These are phyloP conservation scores for Ibycter americanus DNA, from an alignment of 2,797 vertebrate species.

Conservation along the genomic window DNA sequence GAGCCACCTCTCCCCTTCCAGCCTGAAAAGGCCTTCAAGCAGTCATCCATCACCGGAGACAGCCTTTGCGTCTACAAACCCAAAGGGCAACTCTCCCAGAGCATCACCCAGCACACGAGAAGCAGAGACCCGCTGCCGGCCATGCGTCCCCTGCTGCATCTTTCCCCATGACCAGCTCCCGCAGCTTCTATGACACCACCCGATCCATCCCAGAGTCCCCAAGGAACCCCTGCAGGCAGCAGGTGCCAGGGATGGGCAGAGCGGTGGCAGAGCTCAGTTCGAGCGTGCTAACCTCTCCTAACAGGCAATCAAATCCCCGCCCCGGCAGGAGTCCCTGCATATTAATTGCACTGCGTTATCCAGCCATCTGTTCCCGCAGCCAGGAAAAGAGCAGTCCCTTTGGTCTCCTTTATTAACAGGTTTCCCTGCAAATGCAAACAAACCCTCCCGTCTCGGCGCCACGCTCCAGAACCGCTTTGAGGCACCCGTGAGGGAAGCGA, in stretches of 20 bases:
- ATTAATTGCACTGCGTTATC: background rate
- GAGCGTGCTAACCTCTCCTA: background rate
- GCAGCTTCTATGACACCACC: background rate
- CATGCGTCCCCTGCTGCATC: fast-evolving
- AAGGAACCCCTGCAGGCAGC: background rate
- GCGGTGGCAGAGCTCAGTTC: background rate
- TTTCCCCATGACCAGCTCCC: background rate
- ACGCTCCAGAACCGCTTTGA: background rate
- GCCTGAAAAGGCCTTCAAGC: background rate
- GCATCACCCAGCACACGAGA: fast-evolving
- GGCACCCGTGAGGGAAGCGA: background rate
- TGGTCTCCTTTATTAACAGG: slow-evolving; percentile 45
- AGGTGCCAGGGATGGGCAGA: background rate
- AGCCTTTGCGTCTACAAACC: background rate
- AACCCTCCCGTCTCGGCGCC: background rate
- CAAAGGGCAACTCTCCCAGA: background rate
- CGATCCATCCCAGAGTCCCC: background rate
- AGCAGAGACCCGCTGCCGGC: background rate
- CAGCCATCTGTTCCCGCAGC: slow-evolving; percentile 40
- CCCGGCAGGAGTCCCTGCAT: slow-evolving; percentile 25
- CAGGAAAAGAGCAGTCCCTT: slow-evolving; percentile 57
- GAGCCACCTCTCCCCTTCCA: background rate
- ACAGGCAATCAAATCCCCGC: background rate
- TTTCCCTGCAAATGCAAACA: slow-evolving; percentile 57
- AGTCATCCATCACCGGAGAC: background rate